These are phyloP conservation scores for Strigamia maritima DNA, from an alignment of 2,888 invertebrate species.

Conservation along the genomic window DNA sequence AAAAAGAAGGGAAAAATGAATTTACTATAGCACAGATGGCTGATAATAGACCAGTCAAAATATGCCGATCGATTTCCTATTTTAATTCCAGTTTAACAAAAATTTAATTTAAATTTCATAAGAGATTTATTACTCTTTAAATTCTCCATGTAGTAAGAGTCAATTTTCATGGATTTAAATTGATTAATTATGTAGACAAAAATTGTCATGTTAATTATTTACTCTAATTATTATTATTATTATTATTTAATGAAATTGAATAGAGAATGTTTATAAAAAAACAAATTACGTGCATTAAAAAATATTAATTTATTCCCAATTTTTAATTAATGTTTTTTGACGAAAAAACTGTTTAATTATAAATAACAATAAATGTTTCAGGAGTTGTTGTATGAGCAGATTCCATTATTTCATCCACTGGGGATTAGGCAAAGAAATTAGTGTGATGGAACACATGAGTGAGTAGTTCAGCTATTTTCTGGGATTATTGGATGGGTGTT, in stretches of 20 bases:
- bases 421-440: constrained; percentile 32
- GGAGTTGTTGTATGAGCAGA: not conserved
- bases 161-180: not conserved
- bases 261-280: too few species aligned
- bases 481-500: constrained; percentile 31
- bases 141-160: not conserved
- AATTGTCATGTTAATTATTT: not conserved
- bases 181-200: not conserved
- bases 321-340: not conserved
- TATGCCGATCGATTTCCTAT: not conserved
- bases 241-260: too few species aligned
- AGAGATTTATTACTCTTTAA: not conserved
- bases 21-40: not conserved
- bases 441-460: constrained; percentile 34
- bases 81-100: not conserved
- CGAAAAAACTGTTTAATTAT: not conserved
- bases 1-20: not conserved
- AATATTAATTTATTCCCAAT: not conserved
- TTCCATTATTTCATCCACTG: constrained; percentile 23
- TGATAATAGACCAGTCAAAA: not conserved
- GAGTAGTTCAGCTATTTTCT: constrained; percentile 29
- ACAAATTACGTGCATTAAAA: not conserved
- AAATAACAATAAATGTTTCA: not conserved
- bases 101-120: not conserved
- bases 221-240: not conserved